Percentiles rank a stretch among this genome's conserved stretches.
phyloP scores from a whole-genome alignment of 2,888 invertebrate genomes.

The Trichopoda pennipes region DNA sequence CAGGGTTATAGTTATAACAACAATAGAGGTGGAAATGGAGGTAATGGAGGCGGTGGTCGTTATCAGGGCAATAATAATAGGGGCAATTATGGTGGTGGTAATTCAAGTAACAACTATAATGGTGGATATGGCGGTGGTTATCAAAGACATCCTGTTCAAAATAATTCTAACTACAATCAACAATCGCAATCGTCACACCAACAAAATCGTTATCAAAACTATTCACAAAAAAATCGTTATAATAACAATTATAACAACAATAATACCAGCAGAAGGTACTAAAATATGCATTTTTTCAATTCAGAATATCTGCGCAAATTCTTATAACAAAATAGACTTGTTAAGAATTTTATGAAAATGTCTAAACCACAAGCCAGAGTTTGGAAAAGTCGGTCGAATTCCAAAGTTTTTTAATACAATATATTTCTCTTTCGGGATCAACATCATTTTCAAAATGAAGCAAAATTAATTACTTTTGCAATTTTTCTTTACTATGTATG shows the following conservation, averaged over 20 bases:
- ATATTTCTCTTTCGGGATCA: no score
- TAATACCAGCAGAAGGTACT: constrained; percentile 36
- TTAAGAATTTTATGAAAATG: not conserved
- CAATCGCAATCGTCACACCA: constrained; percentile 35
- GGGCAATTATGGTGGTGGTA: constrained; percentile 20
- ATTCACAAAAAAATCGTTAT: constrained; percentile 43
- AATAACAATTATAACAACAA: constrained; percentile 42
- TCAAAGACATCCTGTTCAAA: constrained; percentile 33
- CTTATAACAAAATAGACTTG: not conserved
- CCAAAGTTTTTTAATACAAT: no score
- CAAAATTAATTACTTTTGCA: no score
- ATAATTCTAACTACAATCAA: constrained; percentile 28
- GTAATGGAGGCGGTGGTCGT: not conserved
- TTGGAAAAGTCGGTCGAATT: no score
- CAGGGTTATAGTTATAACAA: constrained; percentile 53
- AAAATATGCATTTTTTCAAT: constrained; percentile 16
- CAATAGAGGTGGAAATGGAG: constrained; percentile 28
- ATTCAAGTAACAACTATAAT: constrained; percentile 7
- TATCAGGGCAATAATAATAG: constrained; percentile 34
- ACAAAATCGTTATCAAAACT: constrained; percentile 37
- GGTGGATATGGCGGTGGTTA: constrained; percentile 25
- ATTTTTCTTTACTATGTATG: no score
- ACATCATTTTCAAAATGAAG: no score
- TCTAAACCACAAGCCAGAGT: no score
- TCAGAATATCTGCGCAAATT: not conserved